Evolutionary conservation across 2,888 invertebrate genomes (phyloP), one percentile per base, ranked within the genome.

Genomic region (Heliconius cydno): DNA sequence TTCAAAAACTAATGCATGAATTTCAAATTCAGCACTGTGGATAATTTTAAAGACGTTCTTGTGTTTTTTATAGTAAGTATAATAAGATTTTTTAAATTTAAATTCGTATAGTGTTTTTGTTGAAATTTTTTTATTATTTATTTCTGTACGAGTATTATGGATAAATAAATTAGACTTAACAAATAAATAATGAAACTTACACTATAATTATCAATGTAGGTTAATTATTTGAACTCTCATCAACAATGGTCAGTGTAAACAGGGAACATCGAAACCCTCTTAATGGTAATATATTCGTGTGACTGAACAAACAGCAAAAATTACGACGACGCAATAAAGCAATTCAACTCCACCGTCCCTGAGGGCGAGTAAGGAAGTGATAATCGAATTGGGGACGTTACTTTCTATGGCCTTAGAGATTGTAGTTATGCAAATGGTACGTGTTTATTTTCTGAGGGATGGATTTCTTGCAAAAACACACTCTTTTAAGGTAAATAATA

Each of bases 291-390:
- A 57, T 52, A 52, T 77, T 34, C 60, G 70, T 63, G 41, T 67
- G 65, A 13, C 60, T 28, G 34, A 76, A 75, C 60, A 38, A 72
- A 76, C 25, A 80, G 65, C 66, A 80, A 73, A 79, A 80, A 79
- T 79, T 65, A 79, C 71, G 57, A 28, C 71, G 66, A 67, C 67
- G 63, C 66, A 67, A 72, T 76, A 73, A 79, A 76, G 80, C 78
- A 67, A 66, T 73, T 70, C 68, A 84, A 82, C 79, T 80, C 76
- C 75, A 68, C n/a, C 76, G 60, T 81, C 84, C 79, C 83, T 38
- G 22, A 83, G 82, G 84, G 83, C 81, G 68, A 83, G 83, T 83
- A 83, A 81, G 84, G 82, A 82, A 83, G 83, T 83, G 83, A 83
- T 83, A 84, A 84, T 84, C 83, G 82, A 82, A 82, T 82, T 68